phyloP scores from a whole-genome alignment of 2,797 vertebrate species.

The Passerculus sandwichensis region DNA sequence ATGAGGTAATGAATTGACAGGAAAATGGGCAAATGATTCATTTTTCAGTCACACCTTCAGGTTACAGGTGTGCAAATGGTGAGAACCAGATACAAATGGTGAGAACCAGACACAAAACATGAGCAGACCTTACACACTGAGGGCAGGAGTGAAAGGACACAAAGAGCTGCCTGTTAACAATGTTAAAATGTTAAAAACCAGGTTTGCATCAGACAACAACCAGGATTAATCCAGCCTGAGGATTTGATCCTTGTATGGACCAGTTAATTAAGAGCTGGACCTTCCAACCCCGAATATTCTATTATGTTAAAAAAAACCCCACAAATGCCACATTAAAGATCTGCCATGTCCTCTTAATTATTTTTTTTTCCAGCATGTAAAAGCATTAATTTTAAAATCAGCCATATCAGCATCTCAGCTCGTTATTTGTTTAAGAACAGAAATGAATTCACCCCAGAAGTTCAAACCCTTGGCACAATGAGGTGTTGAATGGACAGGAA shows the following conservation, averaged over 20 bases:
- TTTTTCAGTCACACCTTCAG: neutral
- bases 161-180: neutral
- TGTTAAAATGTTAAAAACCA: too few relatives aligned
- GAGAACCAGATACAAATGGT: neutral
- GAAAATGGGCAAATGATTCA: neutral
- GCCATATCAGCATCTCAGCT: neutral
- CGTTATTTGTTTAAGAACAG: neutral
- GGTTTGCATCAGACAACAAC: too few relatives aligned
- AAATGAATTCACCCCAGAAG: neutral
- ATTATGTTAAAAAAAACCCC: too few relatives aligned
- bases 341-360: neutral
- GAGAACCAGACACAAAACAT: neutral
- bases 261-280: too few relatives aligned
- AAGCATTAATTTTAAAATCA: neutral
- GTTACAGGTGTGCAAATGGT: neutral
- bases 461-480: neutral
- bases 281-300: too few relatives aligned
- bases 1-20: neutral
- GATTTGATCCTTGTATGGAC: too few relatives aligned
- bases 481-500: neutral
- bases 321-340: neutral
- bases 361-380: neutral
- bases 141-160: neutral
- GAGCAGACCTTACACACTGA: neutral
- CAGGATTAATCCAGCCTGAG: too few relatives aligned